phyloP scores from a whole-genome alignment of 2,797 vertebrate genomes.

The Macroramphosus scolopax region DNA sequence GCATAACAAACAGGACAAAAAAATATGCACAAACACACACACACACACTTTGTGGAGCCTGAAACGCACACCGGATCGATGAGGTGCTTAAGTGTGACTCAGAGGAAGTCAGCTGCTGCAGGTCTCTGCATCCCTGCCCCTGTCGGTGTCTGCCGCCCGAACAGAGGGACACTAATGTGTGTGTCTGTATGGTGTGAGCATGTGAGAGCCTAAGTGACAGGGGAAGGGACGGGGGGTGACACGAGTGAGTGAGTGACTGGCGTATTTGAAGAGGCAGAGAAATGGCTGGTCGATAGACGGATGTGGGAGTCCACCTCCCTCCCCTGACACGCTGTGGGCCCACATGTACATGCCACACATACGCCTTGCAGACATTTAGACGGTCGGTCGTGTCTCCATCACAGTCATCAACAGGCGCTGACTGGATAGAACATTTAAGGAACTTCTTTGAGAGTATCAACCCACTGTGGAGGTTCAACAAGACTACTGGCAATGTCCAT shows the following conservation, averaged over 20 bases:
- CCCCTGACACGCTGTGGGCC: constrained; percentile 5
- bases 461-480: too few species aligned
- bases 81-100: constrained; percentile 50
- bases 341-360: constrained; percentile 9
- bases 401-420: constrained; percentile 28
- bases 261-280: constrained; percentile 35
- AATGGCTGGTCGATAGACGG: constrained; percentile 17
- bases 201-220: constrained; percentile 10
- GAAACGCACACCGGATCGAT: constrained; percentile 40
- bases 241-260: constrained; percentile 19
- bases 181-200: constrained; percentile 1
- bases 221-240: constrained; percentile 4
- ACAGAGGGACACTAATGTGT: too few species aligned
- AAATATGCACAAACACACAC: constrained; percentile 1
- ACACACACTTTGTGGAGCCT: background rate
- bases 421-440: too few species aligned
- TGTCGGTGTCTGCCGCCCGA: too few species aligned
- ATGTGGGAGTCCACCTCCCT: constrained; percentile 24
- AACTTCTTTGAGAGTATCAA: too few species aligned
- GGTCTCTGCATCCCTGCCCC: constrained; percentile 1
- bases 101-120: constrained; percentile 37
- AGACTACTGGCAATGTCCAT: too few species aligned
- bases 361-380: constrained; percentile 16
- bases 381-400: constrained; percentile 36
- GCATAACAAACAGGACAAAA: too few species aligned